A percentile compares a stretch with the other conserved stretches of the same genome.
Conservation (phyloP, 2,113 vertebrate genomes). For the Mirza zaza region DNA sequence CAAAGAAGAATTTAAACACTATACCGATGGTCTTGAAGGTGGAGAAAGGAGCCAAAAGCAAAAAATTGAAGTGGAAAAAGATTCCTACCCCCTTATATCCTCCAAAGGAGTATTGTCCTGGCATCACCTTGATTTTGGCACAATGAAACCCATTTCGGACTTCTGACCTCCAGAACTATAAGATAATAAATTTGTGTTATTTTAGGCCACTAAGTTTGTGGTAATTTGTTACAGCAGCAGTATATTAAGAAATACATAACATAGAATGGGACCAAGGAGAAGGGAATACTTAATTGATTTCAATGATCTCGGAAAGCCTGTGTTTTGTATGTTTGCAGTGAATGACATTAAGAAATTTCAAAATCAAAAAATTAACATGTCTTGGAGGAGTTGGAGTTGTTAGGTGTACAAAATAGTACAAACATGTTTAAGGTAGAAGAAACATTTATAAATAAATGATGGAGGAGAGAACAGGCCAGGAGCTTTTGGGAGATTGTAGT, state of each 20-base stretch:
- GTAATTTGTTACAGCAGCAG: not conserved
- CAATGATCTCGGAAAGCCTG: not conserved
- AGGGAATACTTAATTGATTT: not conserved
- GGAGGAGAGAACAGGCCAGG: not conserved
- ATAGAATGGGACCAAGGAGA: not conserved
- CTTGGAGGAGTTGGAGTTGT: not conserved
- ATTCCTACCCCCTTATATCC: not conserved
- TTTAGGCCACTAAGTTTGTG: conserved; percentile 6
- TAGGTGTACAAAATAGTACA: not conserved
- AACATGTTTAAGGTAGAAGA: not conserved
- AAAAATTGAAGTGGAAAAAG: not conserved
- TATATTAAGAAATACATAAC: not conserved
- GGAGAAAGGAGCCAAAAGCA: not conserved
- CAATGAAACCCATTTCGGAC: not conserved
- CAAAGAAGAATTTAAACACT: not conserved
- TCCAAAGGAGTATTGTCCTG: not conserved
- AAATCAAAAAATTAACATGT: not conserved
- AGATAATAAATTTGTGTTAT: not conserved
- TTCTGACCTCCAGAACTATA: not conserved
- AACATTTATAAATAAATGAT: not conserved
- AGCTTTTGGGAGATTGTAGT: not conserved
- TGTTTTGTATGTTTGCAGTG: not conserved
- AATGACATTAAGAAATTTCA: not conserved
- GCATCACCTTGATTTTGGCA: not conserved
- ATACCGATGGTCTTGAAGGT: not conserved